Conservation (phyloP, 2,888 invertebrate species). For the Aporophyla nigra region DNA sequence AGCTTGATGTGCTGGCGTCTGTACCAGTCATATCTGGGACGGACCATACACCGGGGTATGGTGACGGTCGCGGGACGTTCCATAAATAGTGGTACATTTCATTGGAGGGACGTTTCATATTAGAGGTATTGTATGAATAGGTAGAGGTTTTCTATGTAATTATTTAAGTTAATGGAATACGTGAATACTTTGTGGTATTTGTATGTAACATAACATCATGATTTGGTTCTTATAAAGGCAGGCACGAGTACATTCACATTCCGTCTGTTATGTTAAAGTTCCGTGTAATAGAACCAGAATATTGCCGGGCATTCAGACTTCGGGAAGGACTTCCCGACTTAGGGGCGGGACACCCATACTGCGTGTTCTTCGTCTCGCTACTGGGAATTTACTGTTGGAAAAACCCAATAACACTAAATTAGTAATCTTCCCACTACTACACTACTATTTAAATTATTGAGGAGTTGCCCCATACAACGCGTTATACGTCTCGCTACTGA, state of each 20-base stretch:
- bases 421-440: too few relatives aligned
- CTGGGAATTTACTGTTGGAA: not conserved
- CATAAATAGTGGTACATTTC: constrained; percentile 19
- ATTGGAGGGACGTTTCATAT: not conserved
- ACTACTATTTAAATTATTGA: too few relatives aligned
- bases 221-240: not conserved
- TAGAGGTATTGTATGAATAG: constrained; percentile 4
- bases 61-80: not conserved
- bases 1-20: too few relatives aligned
- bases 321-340: too few relatives aligned
- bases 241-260: not conserved
- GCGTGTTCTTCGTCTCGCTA: too few relatives aligned
- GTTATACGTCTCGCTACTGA: not conserved
- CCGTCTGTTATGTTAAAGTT: not conserved
- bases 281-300: not conserved
- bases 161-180: constrained; percentile 6
- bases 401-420: not conserved
- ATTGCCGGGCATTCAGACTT: not conserved
- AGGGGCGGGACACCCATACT: too few relatives aligned
- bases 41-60: not conserved
- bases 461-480: too few relatives aligned
- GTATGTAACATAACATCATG: not conserved
- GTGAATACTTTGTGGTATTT: not conserved
- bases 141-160: constrained; percentile 14
- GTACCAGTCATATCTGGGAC: constrained; percentile 36